Conservation (phyloP, 1,140 invertebrate species). For the Pachyrhynchus sulphureomaculatus region DNA sequence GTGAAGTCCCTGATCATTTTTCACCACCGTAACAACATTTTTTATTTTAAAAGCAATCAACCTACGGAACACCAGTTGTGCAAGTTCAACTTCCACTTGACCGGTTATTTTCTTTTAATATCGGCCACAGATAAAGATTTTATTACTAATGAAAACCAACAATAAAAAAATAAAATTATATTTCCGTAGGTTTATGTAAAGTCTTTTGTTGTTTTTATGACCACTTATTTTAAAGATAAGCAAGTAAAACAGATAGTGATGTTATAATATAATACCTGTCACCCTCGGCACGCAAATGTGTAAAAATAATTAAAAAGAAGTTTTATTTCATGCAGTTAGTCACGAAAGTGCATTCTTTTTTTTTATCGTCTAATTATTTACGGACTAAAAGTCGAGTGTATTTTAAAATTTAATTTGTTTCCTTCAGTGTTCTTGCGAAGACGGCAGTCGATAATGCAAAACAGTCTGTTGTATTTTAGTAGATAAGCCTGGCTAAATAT, state of each 20-base stretch:
- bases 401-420: conserved; percentile 4
- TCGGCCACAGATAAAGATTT: too few relatives aligned
- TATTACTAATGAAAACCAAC: too few relatives aligned
- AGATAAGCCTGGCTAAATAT: not conserved
- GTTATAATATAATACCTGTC: not conserved
- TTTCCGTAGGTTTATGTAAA: too few relatives aligned
- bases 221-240: too few relatives aligned
- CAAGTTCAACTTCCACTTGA: too few relatives aligned
- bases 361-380: not conserved
- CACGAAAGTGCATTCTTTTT: not conserved
- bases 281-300: not conserved
- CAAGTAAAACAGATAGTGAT: not conserved
- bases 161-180: too few relatives aligned
- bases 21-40: too few relatives aligned
- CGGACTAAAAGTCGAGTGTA: not conserved
- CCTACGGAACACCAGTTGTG: too few relatives aligned
- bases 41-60: too few relatives aligned
- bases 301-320: conserved; percentile 2
- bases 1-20: too few relatives aligned
- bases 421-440: not conserved
- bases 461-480: not conserved
- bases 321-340: not conserved
- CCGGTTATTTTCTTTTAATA: too few relatives aligned
- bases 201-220: too few relatives aligned
- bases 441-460: not conserved